These are phyloP conservation scores for Oreochromis mossambicus DNA, from an alignment of 2,797 vertebrate species.

Conservation along the genomic window DNA sequence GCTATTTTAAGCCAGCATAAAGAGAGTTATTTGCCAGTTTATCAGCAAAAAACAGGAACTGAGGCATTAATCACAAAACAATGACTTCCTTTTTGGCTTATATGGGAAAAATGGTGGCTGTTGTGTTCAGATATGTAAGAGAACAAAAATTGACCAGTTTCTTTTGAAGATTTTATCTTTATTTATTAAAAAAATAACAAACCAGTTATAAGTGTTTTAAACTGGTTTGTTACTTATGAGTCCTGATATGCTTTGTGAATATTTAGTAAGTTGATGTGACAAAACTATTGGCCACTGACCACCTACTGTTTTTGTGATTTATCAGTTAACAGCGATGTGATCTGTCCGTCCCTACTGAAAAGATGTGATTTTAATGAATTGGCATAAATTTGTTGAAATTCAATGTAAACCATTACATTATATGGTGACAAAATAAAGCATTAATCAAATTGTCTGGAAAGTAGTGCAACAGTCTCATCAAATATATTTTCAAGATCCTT, in stretches of 20 bases:
- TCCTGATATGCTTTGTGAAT: neutral
- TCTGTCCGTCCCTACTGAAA: neutral
- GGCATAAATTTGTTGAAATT: neutral
- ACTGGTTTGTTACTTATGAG: neutral
- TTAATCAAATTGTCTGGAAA: neutral
- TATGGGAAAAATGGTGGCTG: neutral
- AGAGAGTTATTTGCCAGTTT: neutral
- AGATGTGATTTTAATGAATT: neutral
- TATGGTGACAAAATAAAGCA: neutral
- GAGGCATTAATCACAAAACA: neutral
- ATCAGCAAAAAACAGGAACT: neutral
- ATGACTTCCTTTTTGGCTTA: neutral
- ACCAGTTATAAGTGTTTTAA: neutral
- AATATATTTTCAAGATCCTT: neutral
- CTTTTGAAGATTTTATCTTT: neutral
- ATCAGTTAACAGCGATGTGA: neutral
- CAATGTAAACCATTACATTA: rapidly evolving
- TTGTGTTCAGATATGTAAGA: neutral
- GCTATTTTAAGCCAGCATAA: neutral
- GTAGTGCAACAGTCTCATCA: neutral
- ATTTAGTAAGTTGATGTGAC: neutral
- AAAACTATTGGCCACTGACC: neutral
- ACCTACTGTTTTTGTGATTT: neutral
- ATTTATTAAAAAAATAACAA: neutral
- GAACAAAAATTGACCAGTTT: neutral